Percentiles rank a stretch among this genome's conserved stretches.
Conservation (phyloP, 2,113 vertebrate genomes). For the Garra rufa region DNA sequence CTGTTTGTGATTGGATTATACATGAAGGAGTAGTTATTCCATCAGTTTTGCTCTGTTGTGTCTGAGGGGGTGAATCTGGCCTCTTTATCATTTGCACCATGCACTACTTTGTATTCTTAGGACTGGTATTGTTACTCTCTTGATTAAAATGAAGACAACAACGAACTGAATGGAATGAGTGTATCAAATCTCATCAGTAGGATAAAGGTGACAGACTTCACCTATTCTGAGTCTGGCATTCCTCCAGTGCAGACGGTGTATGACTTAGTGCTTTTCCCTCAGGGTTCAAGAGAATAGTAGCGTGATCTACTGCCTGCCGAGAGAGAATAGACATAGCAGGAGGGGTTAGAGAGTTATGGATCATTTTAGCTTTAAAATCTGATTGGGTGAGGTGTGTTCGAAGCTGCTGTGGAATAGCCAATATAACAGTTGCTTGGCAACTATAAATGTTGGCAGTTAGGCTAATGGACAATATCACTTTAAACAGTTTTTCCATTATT, state of each 20-base stretch:
- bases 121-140: not conserved
- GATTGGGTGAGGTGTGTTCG: not conserved
- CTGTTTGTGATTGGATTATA: slow-evolving; percentile 21
- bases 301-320: not conserved
- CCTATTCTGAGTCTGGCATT: not conserved
- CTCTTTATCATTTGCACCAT: slow-evolving; percentile 21
- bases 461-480: not conserved
- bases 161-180: not conserved
- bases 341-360: not conserved
- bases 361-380: not conserved
- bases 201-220: not conserved
- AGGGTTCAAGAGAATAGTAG: not conserved
- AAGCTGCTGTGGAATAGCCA: not conserved
- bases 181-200: not conserved
- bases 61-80: not conserved
- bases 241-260: not conserved
- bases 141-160: not conserved
- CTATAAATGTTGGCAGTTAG: not conserved
- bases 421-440: not conserved
- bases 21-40: not conserved
- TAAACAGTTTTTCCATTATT: not conserved
- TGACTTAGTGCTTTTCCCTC: not conserved
- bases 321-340: not conserved
- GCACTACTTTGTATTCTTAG: slow-evolving; percentile 2
- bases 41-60: slow-evolving; percentile 15